Conservation (phyloP, 1,140 invertebrate genomes). For the Colletes latitarsis region DNA sequence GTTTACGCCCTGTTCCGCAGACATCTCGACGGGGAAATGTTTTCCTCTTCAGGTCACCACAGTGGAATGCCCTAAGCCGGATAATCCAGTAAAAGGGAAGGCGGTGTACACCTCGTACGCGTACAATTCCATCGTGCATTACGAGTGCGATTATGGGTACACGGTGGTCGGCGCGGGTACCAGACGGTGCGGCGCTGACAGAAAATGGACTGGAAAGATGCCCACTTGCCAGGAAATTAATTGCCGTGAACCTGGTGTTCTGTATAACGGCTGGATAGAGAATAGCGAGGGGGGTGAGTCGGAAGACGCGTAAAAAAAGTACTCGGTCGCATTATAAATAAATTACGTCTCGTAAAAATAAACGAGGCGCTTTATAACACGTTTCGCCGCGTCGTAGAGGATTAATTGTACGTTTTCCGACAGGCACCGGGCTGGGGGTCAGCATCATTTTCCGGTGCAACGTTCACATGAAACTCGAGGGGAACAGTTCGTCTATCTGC, state of each 20-base stretch:
- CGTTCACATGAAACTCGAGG: slow-evolving; percentile 95
- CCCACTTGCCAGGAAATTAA: slow-evolving; percentile 97
- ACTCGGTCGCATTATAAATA: slow-evolving; percentile 15
- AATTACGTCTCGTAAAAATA: slow-evolving; percentile 1
- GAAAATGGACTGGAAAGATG: slow-evolving; percentile 93
- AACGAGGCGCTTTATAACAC: neutral
- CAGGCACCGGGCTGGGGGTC: slow-evolving; percentile 92
- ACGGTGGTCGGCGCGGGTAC: slow-evolving; percentile 93
- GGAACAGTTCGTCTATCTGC: slow-evolving; percentile 94
- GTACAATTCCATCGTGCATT: slow-evolving; percentile 96
- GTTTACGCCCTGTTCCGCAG: neutral
- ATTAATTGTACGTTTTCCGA: neutral
- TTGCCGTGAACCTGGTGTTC: slow-evolving; percentile 93
- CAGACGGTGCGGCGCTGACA: slow-evolving; percentile 93
- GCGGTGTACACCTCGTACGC: slow-evolving; percentile 95
- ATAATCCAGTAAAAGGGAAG: slow-evolving; percentile 94
- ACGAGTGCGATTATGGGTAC: slow-evolving; percentile 96
- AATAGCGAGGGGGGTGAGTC: slow-evolving; percentile 88
- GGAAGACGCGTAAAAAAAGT: neutral
- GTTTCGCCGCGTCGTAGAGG: neutral
- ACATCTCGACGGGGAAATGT: slow-evolving; percentile 2
- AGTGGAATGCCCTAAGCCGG: slow-evolving; percentile 93
- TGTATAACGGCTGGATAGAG: slow-evolving; percentile 98
- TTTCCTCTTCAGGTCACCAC: slow-evolving; percentile 85
- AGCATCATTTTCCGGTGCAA: slow-evolving; percentile 97